A percentile compares a stretch with the other conserved stretches of the same genome.
phyloP scores from a whole-genome alignment of 2,888 invertebrate genomes.

The Himalopsyche japonica region DNA sequence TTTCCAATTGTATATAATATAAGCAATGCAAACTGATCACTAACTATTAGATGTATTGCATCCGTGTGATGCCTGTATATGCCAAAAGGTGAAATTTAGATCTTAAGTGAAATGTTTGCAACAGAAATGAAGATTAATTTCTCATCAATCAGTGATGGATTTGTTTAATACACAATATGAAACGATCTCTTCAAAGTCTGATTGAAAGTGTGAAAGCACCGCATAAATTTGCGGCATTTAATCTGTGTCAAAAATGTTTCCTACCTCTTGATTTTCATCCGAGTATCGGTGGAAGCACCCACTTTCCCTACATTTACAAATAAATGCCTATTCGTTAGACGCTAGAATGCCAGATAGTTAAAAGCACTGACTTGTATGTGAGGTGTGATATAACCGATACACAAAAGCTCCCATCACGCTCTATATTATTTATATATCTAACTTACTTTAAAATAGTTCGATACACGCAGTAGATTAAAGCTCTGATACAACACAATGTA shows the following conservation, averaged over 20 bases:
- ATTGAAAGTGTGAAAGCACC: too few species aligned
- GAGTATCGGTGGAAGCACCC: slow-evolving; percentile 15
- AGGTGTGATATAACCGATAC: slow-evolving; percentile 32
- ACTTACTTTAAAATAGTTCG: slow-evolving; percentile 22
- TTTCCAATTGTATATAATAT: too few species aligned
- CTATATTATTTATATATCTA: background rate
- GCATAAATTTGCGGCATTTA: background rate
- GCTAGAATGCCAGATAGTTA: slow-evolving; percentile 21
- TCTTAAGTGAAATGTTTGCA: too few species aligned
- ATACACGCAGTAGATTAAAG: slow-evolving; percentile 27
- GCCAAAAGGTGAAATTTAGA: too few species aligned
- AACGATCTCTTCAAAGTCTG: too few species aligned
- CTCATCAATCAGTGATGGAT: too few species aligned
- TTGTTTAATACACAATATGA: too few species aligned
- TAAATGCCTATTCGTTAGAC: slow-evolving; percentile 30
- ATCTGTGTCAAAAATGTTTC: background rate
- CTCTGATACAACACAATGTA: background rate
- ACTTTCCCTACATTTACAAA: slow-evolving; percentile 17
- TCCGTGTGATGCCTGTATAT: too few species aligned
- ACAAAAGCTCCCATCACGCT: background rate
- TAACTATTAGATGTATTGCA: too few species aligned
- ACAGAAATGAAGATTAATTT: too few species aligned
- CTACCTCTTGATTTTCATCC: slow-evolving; percentile 2
- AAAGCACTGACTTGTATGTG: slow-evolving; percentile 23
- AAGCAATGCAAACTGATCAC: too few species aligned